These are phyloP conservation scores for Drosophila pseudoobscura DNA, from an alignment of 1,140 invertebrate genomes.

Conservation along the genomic window DNA sequence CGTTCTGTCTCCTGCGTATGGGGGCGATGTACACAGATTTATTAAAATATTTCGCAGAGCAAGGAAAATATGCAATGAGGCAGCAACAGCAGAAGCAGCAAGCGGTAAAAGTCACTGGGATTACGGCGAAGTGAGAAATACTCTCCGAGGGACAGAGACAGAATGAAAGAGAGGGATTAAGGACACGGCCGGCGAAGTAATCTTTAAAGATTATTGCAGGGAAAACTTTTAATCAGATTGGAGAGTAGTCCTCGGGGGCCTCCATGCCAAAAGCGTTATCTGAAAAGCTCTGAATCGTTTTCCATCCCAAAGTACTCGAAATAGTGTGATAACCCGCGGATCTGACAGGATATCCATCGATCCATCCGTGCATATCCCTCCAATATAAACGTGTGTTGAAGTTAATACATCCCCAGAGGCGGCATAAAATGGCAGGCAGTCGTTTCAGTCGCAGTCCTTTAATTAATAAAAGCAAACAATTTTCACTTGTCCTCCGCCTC, in stretches of 20 bases:
- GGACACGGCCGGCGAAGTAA: too few relatives aligned
- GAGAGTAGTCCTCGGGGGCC: too few relatives aligned
- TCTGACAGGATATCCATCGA: constrained; percentile 8
- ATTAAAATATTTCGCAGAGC: constrained; percentile 57
- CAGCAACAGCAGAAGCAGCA: neutral
- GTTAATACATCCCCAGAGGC: constrained; percentile 35
- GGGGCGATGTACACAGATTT: constrained; percentile 40
- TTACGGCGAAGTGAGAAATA: constrained; percentile 33
- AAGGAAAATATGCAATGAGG: constrained; percentile 15
- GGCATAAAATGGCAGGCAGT: constrained; percentile 20
- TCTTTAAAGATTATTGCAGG: too few relatives aligned
- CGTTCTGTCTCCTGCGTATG: constrained; percentile 7
- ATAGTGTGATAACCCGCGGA: neutral
- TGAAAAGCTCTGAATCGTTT: too few relatives aligned
- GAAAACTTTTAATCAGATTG: too few relatives aligned
- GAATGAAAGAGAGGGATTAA: too few relatives aligned
- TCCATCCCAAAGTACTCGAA: too few relatives aligned
- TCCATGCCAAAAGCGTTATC: too few relatives aligned
- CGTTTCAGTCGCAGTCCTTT: constrained; percentile 36
- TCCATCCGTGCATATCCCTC: constrained; percentile 5
- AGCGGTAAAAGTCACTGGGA: constrained; percentile 13
- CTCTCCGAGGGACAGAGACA: constrained; percentile 1
- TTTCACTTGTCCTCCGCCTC: constrained; percentile 25
- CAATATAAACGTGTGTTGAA: constrained; percentile 12
- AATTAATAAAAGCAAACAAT: constrained; percentile 55